Evolutionary conservation across 2,797 vertebrate species (phyloP), one percentile per base, ranked within the genome.

Genomic region (Valencia hispanica): DNA sequence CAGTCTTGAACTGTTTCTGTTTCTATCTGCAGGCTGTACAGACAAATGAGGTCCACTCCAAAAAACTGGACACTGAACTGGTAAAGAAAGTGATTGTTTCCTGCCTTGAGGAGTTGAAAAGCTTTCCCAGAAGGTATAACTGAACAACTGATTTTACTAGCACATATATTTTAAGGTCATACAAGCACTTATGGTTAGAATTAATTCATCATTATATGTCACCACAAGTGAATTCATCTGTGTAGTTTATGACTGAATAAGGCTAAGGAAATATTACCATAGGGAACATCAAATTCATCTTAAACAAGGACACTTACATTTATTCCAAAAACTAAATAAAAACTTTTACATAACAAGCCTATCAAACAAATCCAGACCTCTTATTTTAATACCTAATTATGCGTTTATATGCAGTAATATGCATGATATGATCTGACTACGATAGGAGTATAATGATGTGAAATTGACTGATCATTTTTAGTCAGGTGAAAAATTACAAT

Each of bases 91-190:
- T 91, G 18, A 80, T 93, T 45, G 80, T 72, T 30, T 86, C 92
- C 77, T 97, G 95, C 57, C 74, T 97, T 0, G 69, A 89, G 34
- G 96, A 96, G 78, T 79, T 98, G 30, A 91, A 86, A 0, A 74
- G 87, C 25, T 98, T 98, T 75, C 90, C 97, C 39, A 90, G 88
- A 90, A 93, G 95, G 98, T 99, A 70, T 76, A 50, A 7, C 25
- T 22, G 22, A n/a, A 66, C n/a, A 57, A 36, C 0, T 3, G 20
- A 7, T 2, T 59, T 15, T 6, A 59, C 5, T 2, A 32, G 18
- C 27, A 32, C 57, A 18, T 2, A 34, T 63, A 63, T 36, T 63
- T 20, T 5, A 51, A 51, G 25, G 22, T 27, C 25, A 55, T n/a
- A 36, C 32, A 36, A 36, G 18, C 18, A 3, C 30, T 17, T 34